These are phyloP conservation scores for Margarornis squamiger DNA, from an alignment of 2,797 vertebrate species.

Conservation along the genomic window DNA sequence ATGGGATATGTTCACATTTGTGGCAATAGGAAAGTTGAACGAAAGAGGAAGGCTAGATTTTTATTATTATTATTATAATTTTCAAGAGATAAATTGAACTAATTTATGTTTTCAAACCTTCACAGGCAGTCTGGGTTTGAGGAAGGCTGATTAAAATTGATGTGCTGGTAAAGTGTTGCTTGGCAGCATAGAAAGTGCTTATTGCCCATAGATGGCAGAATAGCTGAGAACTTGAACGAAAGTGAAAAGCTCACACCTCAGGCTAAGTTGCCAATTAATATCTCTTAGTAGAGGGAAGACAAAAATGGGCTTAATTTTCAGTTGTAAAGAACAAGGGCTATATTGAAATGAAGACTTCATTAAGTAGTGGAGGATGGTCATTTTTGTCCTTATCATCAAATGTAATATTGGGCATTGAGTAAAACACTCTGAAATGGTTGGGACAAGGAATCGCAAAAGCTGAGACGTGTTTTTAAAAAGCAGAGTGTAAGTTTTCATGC, in stretches of 20 bases:
- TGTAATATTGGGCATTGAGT: neutral
- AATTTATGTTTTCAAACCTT: conserved; percentile 4
- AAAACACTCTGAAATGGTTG: neutral
- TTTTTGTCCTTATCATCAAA: neutral
- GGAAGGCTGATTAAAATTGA: conserved; percentile 19
- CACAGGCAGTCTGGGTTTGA: neutral
- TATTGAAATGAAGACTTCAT: neutral
- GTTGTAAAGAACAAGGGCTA: neutral
- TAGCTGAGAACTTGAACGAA: neutral
- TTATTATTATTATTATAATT: neutral
- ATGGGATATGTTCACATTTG: neutral
- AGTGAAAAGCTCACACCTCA: neutral
- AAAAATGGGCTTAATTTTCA: neutral
- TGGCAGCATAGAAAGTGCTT: neutral
- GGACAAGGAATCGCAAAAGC: neutral
- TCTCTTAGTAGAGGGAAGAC: neutral
- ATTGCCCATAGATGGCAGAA: neutral
- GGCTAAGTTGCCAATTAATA: neutral
- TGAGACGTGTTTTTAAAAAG: neutral
- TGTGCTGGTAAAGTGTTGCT: neutral
- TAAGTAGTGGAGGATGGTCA: neutral
- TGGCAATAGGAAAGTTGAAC: neutral
- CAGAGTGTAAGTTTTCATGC: neutral
- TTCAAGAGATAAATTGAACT: neutral
- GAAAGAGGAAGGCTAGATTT: neutral